Evolutionary conservation across 2,797 vertebrate species (phyloP).

Genomic region (Enteromius treurensis): DNA sequence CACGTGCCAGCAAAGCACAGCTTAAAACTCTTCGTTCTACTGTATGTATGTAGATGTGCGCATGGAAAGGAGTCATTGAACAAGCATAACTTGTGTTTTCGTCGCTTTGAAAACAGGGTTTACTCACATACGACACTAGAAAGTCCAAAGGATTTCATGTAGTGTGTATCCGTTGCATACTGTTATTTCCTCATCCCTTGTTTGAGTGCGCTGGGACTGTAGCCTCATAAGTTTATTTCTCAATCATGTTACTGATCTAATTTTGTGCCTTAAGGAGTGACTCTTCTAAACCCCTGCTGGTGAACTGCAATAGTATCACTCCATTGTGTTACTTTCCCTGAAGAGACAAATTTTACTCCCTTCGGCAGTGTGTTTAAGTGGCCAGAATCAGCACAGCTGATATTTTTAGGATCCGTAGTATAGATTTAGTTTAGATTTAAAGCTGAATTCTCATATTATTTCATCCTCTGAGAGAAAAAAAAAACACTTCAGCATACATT

Average conservation of each 20-base stretch:
- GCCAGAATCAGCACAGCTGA: background rate
- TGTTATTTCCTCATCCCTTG: constrained; percentile 2
- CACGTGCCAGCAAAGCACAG: constrained; percentile 1
- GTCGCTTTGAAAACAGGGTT: constrained; percentile 2
- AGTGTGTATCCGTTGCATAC: constrained; percentile 19
- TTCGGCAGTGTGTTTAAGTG: background rate
- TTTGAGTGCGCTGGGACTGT: background rate
- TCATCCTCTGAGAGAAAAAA: background rate
- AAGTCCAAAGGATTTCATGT: background rate
- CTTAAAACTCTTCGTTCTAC: constrained; percentile 7
- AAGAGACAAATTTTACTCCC: background rate
- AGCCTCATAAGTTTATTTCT: background rate
- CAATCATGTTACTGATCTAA: constrained; percentile 11
- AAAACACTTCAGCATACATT: constrained; percentile 10
- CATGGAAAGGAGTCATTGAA: constrained; percentile 4
- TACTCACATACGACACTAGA: constrained; percentile 4
- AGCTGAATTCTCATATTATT: constrained; percentile 6
- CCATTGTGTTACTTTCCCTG: background rate
- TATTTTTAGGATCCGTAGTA: background rate
- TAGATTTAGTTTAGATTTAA: constrained; percentile 21
- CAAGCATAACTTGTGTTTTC: background rate
- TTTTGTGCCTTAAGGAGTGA: background rate
- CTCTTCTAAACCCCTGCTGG: constrained; percentile 15
- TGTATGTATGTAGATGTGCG: background rate
- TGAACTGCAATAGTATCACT: constrained; percentile 1